Conservation (phyloP, 2,797 vertebrate species). For the Semaprochilodus insignis region DNA sequence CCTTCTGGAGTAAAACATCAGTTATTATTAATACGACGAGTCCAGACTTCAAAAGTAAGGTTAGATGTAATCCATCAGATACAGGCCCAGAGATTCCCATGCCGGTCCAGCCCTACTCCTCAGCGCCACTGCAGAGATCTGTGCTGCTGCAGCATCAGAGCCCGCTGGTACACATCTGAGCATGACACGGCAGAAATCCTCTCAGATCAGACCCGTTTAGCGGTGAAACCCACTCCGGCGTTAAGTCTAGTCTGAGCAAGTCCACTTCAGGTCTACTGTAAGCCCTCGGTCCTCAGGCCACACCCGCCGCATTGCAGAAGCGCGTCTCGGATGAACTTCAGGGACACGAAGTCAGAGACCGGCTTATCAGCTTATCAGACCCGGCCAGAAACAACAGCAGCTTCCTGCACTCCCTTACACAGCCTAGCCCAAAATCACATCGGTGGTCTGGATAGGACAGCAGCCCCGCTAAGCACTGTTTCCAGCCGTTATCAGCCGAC, state of each 20-base stretch:
- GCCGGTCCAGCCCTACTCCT: not conserved
- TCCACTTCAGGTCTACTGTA: no score
- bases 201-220: not conserved
- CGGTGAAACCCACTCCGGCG: not conserved
- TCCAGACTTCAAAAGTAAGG: no score
- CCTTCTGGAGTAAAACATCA: no score
- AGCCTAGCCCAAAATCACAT: not conserved
- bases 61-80: not conserved
- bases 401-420: not conserved
- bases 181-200: slow-evolving; percentile 17
- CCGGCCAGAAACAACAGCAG: not conserved
- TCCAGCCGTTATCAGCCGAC: not conserved
- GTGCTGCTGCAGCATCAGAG: not conserved
- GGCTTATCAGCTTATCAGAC: not conserved
- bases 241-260: not conserved
- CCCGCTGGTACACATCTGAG: not conserved
- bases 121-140: slow-evolving; percentile 16
- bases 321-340: slow-evolving; percentile 44
- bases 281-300: slow-evolving; percentile 34
- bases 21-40: no score
- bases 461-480: not conserved
- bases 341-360: slow-evolving; percentile 28
- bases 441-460: not conserved
- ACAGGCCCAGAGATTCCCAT: not conserved
- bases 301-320: slow-evolving; percentile 66